phyloP scores from a whole-genome alignment of 2,797 vertebrate genomes.

The Chelon labrosus region DNA sequence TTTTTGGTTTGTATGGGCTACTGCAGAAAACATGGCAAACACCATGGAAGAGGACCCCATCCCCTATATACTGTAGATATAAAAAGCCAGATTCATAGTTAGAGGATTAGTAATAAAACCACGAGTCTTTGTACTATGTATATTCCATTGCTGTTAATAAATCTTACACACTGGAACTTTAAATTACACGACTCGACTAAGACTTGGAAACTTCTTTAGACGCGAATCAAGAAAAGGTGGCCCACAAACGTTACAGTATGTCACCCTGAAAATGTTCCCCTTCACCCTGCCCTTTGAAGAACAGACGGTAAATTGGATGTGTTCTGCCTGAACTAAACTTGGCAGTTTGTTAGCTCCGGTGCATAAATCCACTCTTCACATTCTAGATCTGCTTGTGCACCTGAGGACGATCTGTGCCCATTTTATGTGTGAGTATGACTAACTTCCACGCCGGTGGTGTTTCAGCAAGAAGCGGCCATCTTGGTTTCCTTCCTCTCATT shows the following conservation, averaged over 20 bases:
- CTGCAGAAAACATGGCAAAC: too few species aligned
- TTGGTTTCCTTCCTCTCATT: constrained; percentile 43
- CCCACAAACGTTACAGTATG: background rate
- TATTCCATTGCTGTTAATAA: too few species aligned
- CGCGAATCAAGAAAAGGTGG: background rate
- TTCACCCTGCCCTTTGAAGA: constrained; percentile 8
- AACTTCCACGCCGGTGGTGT: constrained; percentile 80
- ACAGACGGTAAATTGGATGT: constrained; percentile 26
- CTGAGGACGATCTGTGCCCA: constrained; percentile 94
- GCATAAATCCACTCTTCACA: constrained; percentile 94
- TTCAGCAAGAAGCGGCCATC: constrained; percentile 46
- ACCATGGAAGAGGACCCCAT: too few species aligned
- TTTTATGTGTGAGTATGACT: constrained; percentile 99
- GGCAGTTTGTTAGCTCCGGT: constrained; percentile 87
- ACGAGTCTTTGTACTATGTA: too few species aligned
- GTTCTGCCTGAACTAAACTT: constrained; percentile 82
- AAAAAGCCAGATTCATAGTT: too few species aligned
- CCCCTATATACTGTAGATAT: too few species aligned
- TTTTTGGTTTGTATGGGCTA: too few species aligned
- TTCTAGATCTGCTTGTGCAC: constrained; percentile 98
- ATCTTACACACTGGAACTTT: too few species aligned
- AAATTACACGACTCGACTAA: too few species aligned
- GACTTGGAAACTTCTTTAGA: too few species aligned
- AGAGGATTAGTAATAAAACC: too few species aligned
- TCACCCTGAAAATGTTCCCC: background rate